Conservation (phyloP, 2,888 invertebrate genomes). For the Macrophya alboannulata region DNA sequence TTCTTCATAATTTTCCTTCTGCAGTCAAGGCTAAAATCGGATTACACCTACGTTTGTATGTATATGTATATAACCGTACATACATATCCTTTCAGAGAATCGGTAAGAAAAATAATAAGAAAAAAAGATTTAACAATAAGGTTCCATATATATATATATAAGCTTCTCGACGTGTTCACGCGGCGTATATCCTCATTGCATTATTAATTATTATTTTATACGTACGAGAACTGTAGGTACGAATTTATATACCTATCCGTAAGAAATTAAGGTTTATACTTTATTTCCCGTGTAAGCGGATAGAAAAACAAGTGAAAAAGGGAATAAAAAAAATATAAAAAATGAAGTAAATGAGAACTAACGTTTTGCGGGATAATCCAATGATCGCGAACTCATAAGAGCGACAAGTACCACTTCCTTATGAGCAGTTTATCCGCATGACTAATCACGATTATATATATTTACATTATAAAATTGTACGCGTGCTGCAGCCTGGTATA, state of each 20-base stretch:
- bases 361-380: neutral
- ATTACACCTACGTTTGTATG: neutral
- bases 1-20: neutral
- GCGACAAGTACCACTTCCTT: slow-evolving; percentile 27
- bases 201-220: slow-evolving; percentile 71
- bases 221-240: neutral
- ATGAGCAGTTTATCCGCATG: slow-evolving; percentile 43
- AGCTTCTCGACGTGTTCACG: slow-evolving; percentile 69
- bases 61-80: neutral
- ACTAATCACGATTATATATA: slow-evolving; percentile 21
- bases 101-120: neutral
- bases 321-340: neutral
- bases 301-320: neutral
- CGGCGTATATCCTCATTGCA: slow-evolving; percentile 76
- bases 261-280: neutral
- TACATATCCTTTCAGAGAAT: neutral
- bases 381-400: neutral
- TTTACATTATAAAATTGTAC: slow-evolving; percentile 5
- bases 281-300: neutral
- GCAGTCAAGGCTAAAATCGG: neutral
- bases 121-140: neutral
- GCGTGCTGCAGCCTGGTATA: neutral
- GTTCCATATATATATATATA: neutral
- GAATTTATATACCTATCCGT: neutral
- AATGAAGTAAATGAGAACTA: neutral